phyloP scores from a whole-genome alignment of 2,113 vertebrate species.

The Potamarius usumacintae region DNA sequence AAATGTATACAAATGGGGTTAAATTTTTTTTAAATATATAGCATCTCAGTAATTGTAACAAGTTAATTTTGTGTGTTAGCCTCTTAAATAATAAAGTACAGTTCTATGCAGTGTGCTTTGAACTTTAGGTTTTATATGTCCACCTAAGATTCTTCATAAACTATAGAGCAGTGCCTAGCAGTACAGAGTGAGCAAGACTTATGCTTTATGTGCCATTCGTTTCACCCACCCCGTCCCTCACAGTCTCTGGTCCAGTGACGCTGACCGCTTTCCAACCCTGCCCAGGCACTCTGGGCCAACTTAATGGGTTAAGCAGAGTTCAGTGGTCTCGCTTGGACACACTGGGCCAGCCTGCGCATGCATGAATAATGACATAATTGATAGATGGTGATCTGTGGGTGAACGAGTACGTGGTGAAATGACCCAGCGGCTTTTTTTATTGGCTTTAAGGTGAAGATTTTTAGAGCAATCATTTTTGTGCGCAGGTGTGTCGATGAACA shows the following conservation, averaged over 20 bases:
- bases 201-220: not conserved
- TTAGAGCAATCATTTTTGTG: not conserved
- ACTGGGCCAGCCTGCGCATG: constrained; percentile 47
- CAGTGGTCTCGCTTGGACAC: constrained; percentile 57
- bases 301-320: constrained; percentile 63
- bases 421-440: not conserved
- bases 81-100: not conserved
- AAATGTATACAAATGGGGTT: not conserved
- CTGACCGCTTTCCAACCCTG: constrained; percentile 46
- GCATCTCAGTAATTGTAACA: not conserved
- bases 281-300: constrained; percentile 46
- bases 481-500: not conserved
- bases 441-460: not conserved
- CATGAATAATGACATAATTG: constrained; percentile 57
- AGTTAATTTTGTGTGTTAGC: not conserved
- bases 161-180: not conserved
- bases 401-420: constrained; percentile 25
- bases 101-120: not conserved
- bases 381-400: constrained; percentile 51
- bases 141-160: not conserved
- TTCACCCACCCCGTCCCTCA: not conserved
- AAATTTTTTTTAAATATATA: not conserved
- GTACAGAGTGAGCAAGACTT: not conserved
- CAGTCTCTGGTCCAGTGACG: not conserved
- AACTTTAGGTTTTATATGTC: not conserved